Evolutionary conservation across 1,140 invertebrate species (phyloP), one percentile per base, ranked within the genome.

Genomic region (Microplitis mediator): DNA sequence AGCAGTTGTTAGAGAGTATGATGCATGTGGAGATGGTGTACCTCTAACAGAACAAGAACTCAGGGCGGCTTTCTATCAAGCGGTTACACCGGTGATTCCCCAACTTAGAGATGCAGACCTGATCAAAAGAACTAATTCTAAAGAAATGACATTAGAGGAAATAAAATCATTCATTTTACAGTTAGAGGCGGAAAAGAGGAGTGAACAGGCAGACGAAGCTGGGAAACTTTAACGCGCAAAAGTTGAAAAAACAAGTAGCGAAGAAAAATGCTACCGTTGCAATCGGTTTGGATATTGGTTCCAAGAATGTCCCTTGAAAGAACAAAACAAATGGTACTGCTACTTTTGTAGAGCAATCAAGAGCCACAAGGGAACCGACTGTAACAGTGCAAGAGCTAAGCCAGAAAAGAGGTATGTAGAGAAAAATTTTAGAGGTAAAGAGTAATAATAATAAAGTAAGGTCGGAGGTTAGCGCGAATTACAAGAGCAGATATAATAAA

Each of bases 61-160:
- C 16, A 72, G 76, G 63, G 23, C 69, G 9, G 65, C 74, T 3
- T 77, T 71, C 51, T 74, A 77, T 51, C 72, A 75, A 50, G 76
- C 74, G 2, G 74, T 74, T 5, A 39, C 50, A 13, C 32, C 31
- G 3, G 32, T 23, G 9, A 39, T 60, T 6, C 52, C 35, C 4
- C 50, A 69, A 39, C 16, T 69, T n/a, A 31, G 52, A 39, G 32
- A 54, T 14, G 67, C 67, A 4, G 54, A 69, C 16, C 16, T 69
- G 4, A 69, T 69, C 4, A 69, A 23, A 13, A 58, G 34, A 54
- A 50, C 51, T n/a, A 58, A 50, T 64, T 35, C 9, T 9, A 58
- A 16, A 56, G 69, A 74, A 50, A 74, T 74, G 72, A 74, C 13
- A 63, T 39, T 74, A 68, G 67, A 73, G 1, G 73, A 76, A 62